Evolutionary conservation across 2,797 vertebrate genomes (phyloP).

Genomic region (Chiloscyllium punctatum): DNA sequence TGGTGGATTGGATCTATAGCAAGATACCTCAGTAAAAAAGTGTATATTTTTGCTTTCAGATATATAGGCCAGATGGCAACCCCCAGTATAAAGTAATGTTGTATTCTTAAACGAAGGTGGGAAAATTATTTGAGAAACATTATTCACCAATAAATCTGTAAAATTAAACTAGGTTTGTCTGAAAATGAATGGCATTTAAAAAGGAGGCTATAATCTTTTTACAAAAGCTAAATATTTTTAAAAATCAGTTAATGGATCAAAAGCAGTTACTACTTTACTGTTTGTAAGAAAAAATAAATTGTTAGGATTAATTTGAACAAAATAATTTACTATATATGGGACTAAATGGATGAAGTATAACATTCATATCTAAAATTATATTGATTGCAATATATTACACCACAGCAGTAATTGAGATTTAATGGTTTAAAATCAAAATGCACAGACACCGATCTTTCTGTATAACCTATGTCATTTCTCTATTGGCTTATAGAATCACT

Average conservation of each 20-base stretch:
- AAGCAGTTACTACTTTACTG: not conserved
- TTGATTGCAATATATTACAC: not conserved
- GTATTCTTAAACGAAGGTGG: not conserved
- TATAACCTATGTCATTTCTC: not conserved
- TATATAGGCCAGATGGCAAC: slow-evolving; percentile 4
- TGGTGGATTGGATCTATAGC: not conserved
- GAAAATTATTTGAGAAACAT: not conserved
- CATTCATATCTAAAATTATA: not conserved
- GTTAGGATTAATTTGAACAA: not conserved
- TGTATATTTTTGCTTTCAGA: not conserved
- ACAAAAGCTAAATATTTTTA: not conserved
- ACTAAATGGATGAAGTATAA: not conserved
- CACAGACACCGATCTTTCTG: not conserved
- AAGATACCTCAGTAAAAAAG: not conserved
- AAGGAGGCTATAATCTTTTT: not conserved
- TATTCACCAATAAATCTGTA: not conserved
- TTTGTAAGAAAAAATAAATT: not conserved
- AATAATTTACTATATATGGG: not conserved
- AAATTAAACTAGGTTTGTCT: not conserved
- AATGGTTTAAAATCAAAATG: not conserved
- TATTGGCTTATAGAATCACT: not conserved
- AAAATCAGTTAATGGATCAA: not conserved
- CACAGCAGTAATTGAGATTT: not conserved
- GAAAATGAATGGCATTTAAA: not conserved
- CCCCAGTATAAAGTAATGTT: not conserved